Evolutionary conservation across 2,113 vertebrate genomes (phyloP).

Genomic region (Salvator merianae): DNA sequence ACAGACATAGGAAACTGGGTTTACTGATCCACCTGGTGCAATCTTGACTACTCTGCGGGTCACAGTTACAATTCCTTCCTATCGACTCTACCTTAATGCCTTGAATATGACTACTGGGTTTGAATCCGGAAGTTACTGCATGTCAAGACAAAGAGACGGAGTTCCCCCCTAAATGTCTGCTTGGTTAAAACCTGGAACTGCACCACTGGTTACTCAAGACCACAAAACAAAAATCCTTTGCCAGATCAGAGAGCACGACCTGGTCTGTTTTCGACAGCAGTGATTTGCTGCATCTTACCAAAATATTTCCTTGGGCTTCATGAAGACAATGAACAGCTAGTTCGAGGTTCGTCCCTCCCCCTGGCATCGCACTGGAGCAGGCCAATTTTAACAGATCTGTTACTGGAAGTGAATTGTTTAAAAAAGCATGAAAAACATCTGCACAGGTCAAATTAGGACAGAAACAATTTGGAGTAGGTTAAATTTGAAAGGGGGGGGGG

Average conservation of each 20-base stretch:
- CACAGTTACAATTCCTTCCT: not conserved
- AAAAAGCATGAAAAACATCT: not conserved
- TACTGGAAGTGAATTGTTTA: conserved; percentile 55
- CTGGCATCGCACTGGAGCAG: conserved; percentile 77
- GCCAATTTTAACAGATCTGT: conserved; percentile 73
- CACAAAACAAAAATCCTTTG: not conserved
- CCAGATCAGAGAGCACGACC: too few relatives aligned
- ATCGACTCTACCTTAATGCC: not conserved
- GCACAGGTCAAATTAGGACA: not conserved
- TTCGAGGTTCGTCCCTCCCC: conserved; percentile 80
- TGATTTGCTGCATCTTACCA: conserved; percentile 58
- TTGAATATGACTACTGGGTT: not conserved
- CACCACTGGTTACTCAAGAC: not conserved
- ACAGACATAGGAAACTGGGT: too few relatives aligned
- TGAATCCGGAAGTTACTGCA: not conserved
- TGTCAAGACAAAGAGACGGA: not conserved
- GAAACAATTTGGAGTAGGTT: not conserved
- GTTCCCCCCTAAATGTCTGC: not conserved
- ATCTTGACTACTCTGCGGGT: not conserved
- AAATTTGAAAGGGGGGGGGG: not conserved
- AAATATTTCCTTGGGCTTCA: conserved; percentile 68
- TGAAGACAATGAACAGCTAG: conserved; percentile 79
- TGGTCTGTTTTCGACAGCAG: fast-evolving
- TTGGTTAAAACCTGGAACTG: not conserved
- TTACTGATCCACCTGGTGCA: not conserved